Evolutionary conservation across 2,113 vertebrate species (phyloP), one percentile per base, ranked within the genome.

Genomic region (Rhipidura dahli): DNA sequence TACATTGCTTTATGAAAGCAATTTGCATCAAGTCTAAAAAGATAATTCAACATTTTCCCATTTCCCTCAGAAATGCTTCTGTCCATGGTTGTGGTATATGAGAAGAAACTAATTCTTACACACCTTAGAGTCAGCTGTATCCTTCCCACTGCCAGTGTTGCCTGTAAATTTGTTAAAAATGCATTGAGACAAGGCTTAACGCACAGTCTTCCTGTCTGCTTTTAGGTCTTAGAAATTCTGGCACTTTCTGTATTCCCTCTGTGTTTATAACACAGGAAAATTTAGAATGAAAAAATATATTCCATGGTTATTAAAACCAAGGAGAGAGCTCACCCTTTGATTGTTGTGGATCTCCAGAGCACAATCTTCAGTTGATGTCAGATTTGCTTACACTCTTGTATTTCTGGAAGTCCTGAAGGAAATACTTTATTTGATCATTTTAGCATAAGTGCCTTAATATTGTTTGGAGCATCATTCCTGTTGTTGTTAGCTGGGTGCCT

Each of bases 371-470:
- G 45, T 50, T 79, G n/a, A 81, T 87, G 57, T 79, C 45, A 50
- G 73, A 88, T 94, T 73, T 90, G 54, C 73, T 89, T 82, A 75
- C 8, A 40, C 21, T 56, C 65, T 68, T 68, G 40, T 47, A 30
- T 68, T 95, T 89, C 69, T 89, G 27, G 45, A 87, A 91, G 45
- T 91, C 4, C 5, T 78, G 50, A 85, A 71, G 84, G 76, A 88
- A 86, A 83, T 78, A 21, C 76, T 90, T 83, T 31, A 89, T 93
- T 69, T 75, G 66, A 88, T 93, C 0, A 0, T 78, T 96, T 83
- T 60, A 75, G 60, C 42, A 13, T 75, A 88, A 90, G 83, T 66
- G 47, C 47, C 56, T 73, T 78, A 75, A 79, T 93, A 59, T 10
- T 82, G 60, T 91, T 90, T 47, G 35, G 78, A 77, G 47, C 66